Percentiles rank a stretch among this genome's conserved stretches.
These are phyloP conservation scores for Sarcoramphus papa DNA, from an alignment of 2,797 vertebrate genomes.

Conservation along the genomic window DNA sequence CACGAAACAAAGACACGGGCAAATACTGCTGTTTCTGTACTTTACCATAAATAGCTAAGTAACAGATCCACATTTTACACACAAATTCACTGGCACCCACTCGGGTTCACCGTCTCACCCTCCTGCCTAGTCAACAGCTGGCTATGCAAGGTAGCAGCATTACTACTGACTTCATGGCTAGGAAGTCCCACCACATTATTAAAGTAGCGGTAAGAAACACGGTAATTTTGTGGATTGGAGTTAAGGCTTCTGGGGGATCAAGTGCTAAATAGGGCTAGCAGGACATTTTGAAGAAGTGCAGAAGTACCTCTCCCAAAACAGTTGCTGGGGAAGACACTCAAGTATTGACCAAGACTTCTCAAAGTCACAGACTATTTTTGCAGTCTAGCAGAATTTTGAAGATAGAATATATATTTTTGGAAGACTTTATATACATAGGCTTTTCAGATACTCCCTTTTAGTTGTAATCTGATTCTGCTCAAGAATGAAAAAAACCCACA, in stretches of 20 bases:
- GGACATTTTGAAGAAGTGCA: neutral
- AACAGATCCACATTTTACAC: neutral
- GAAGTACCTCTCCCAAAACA: neutral
- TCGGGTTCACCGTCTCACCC: neutral
- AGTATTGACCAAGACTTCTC: neutral
- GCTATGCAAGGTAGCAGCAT: neutral
- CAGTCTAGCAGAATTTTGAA: neutral
- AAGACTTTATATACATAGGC: neutral
- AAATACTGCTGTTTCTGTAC: neutral
- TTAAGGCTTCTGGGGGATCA: neutral
- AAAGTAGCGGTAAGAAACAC: neutral
- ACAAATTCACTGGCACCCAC: neutral
- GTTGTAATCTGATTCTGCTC: neutral
- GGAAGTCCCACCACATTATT: neutral
- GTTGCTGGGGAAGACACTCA: neutral
- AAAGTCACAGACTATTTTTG: neutral
- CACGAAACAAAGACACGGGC: neutral
- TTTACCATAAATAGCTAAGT: neutral
- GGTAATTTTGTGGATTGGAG: neutral
- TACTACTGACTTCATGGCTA: rapidly evolving
- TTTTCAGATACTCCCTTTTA: neutral
- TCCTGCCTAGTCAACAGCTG: neutral
- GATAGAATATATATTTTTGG: neutral
- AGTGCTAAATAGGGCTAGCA: neutral
- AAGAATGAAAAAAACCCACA: neutral